Base-by-base conservation (phyloP, 2,888 invertebrate species). In the Pseudolycoriella hygida region DNA sequence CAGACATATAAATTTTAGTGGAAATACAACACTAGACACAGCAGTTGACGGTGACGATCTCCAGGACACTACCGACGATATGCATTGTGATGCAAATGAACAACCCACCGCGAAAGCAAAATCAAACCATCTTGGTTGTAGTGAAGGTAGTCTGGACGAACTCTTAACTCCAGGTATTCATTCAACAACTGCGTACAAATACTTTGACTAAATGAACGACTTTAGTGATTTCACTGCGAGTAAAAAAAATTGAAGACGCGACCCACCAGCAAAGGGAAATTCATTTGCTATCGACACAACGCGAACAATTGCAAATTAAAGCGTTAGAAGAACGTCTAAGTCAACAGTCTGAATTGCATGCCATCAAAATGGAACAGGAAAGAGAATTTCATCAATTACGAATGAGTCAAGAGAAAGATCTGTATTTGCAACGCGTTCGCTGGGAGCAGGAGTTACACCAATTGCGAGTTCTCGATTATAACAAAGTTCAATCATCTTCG, bases 231-330 rank as follows among this genome's bases (percentile, higher is more conserved):
- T 18, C 40, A 30, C 5, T 15, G 15, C 17, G 19, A 30, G 15
- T 30, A 3, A 42, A 42, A 32, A 42, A 42, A 30, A 17, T 42
- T 10, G 42, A 42, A 42, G 30, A 42, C 14, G 20, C 42, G 3
- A 31, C 20, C 11, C 6, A 15, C 3, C 42, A 42, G 30, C 42
- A 42, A 30, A 25, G 11, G 8, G 31, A 42, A 30, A 25, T 25
- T 3, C 42, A 42, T 30, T 3, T 25, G 3, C 17, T 42, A n/a
- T 4, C 30, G 3, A 14, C 30, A 12, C 17, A 42, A 42, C 14
- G 42, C 12, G 42, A 42, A n/a, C 42, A 42, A 17, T 30, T 42
- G 19, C 42, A 42, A 30, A 42, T 42, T 17, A n/a, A 30, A 30
- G n/a, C 17, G 14, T 15, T 42, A 10, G n/a, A 42, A 14, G 15